A percentile compares a stretch with the other conserved stretches of the same genome.
Evolutionary conservation across 2,888 invertebrate species (phyloP).

Genomic region (Rotaria magnacalcarata): DNA sequence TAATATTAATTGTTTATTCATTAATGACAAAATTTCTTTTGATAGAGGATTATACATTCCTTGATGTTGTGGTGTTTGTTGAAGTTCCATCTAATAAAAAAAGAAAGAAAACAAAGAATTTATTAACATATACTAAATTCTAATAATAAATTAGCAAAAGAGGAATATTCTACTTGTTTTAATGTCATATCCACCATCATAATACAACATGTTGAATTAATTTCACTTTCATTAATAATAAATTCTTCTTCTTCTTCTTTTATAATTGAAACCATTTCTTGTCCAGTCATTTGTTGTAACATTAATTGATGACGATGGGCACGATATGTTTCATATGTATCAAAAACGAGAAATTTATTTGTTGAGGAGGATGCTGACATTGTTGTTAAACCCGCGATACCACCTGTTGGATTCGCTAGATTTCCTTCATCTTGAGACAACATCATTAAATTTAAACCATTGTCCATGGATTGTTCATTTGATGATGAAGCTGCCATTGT

Average conservation of each 20-base stretch:
- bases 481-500: conserved; percentile 22
- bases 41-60: conserved; percentile 45
- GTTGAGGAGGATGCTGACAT: not conserved
- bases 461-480: conserved; percentile 2
- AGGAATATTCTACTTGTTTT: conserved; percentile 17
- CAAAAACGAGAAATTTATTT: conserved; percentile 43
- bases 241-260: conserved; percentile 47
- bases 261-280: conserved; percentile 45
- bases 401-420: not conserved
- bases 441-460: conserved; percentile 31
- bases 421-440: conserved; percentile 1
- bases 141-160: not conserved
- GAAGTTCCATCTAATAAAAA: conserved; percentile 40
- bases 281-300: conserved; percentile 46
- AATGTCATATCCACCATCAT: conserved; percentile 45
- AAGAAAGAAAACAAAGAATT: not conserved
- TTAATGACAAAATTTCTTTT: conserved; percentile 43
- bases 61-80: conserved; percentile 39
- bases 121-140: too few relatives aligned
- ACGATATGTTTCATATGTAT: conserved; percentile 47
- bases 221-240: conserved; percentile 44
- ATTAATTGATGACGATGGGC: conserved; percentile 46
- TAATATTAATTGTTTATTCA: conserved; percentile 45
- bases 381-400: not conserved
- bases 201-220: conserved; percentile 44